A percentile compares a stretch with the other conserved stretches of the same genome.
Evolutionary conservation across 1,140 invertebrate genomes (phyloP).

Genomic region (Melanaphis sacchari): DNA sequence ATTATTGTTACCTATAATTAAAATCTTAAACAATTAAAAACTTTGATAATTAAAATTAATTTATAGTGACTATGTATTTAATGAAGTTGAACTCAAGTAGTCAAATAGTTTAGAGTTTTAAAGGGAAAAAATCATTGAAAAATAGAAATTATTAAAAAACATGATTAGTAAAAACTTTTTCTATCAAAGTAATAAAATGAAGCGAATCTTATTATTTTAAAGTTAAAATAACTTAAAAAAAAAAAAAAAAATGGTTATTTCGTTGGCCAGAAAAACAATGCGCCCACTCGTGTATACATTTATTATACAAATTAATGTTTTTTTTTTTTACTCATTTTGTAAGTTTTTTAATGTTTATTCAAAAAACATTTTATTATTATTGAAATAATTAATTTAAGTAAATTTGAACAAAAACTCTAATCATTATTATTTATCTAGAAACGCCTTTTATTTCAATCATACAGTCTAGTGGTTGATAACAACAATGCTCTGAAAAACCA

Average conservation of each 20-base stretch:
- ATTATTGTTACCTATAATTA: constrained; percentile 1
- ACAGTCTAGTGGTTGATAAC: not conserved
- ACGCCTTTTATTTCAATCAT: not conserved
- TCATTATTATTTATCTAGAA: not conserved
- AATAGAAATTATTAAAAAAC: not conserved
- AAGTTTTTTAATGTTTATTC: too few relatives aligned
- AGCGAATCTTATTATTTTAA: constrained; percentile 22
- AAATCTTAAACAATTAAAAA: constrained; percentile 14
- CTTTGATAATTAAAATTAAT: constrained; percentile 12
- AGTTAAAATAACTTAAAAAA: not conserved
- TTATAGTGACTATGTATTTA: not conserved
- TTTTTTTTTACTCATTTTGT: not conserved
- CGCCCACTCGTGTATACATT: not conserved
- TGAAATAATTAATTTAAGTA: not conserved
- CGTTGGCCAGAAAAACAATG: not conserved
- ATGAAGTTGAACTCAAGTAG: not conserved
- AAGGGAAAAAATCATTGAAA: not conserved
- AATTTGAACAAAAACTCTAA: not conserved
- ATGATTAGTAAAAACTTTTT: not conserved
- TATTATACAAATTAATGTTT: not conserved
- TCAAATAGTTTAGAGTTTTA: not conserved
- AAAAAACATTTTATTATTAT: not conserved
- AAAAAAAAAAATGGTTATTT: not conserved
- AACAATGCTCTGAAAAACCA: not conserved
- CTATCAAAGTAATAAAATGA: not conserved